These are phyloP conservation scores for Oreochromis spilurus DNA, from an alignment of 2,113 vertebrate species.

Conservation along the genomic window DNA sequence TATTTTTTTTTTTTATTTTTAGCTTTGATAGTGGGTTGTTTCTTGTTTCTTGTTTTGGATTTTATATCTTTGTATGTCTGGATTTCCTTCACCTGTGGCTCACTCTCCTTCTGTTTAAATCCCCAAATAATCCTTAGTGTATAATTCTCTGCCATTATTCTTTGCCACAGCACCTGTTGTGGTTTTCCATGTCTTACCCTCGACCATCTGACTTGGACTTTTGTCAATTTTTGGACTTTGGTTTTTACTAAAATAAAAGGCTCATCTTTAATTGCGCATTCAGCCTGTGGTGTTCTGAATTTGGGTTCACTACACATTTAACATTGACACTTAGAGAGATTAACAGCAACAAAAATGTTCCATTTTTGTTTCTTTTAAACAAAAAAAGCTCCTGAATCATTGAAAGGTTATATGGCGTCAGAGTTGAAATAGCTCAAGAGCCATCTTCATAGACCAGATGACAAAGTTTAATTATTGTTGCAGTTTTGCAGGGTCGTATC, in stretches of 20 bases:
- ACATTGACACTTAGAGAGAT: too few relatives aligned
- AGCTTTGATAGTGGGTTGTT: neutral
- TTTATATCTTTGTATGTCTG: neutral
- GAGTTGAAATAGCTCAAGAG: neutral
- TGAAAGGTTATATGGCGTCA: neutral
- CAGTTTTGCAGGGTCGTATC: neutral
- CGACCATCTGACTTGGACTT: neutral
- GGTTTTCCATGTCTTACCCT: too few relatives aligned
- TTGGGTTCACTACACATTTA: too few relatives aligned
- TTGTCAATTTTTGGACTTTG: neutral
- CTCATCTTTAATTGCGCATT: neutral
- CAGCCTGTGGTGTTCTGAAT: neutral
- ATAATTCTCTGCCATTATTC: neutral
- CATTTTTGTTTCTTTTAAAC: too few relatives aligned
- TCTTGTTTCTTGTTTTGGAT: neutral
- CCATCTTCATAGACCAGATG: neutral
- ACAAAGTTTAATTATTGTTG: neutral
- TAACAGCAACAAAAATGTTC: too few relatives aligned
- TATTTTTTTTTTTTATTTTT: neutral
- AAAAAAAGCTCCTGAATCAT: too few relatives aligned
- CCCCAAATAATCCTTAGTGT: neutral
- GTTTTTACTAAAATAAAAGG: neutral
- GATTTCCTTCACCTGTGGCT: neutral
- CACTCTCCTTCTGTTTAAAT: neutral
- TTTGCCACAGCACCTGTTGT: neutral